Conservation (phyloP, 2,113 vertebrate species). For the Lontra canadensis region DNA sequence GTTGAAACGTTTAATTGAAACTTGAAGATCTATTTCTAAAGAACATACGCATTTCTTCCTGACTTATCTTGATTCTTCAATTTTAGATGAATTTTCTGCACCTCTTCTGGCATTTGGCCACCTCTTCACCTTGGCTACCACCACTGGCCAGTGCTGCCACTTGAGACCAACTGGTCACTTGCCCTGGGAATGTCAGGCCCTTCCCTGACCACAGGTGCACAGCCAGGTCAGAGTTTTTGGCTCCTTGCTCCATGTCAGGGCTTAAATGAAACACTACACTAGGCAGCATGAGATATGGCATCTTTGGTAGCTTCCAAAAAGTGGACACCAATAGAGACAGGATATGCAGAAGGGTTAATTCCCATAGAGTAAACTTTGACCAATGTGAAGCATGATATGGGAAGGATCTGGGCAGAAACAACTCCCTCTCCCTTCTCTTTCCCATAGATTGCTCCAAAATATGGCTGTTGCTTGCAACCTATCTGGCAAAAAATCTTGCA, state of each 20-base stretch:
- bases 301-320: background rate
- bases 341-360: background rate
- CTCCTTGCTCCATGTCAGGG: background rate
- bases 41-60: background rate
- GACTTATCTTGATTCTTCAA: background rate
- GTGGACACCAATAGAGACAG: background rate
- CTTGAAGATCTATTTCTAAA: background rate
- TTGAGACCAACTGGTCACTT: background rate
- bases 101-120: background rate
- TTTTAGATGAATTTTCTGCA: background rate
- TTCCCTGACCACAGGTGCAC: background rate
- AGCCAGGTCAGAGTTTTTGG: background rate
- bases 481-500: background rate
- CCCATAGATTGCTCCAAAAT: background rate
- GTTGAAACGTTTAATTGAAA: background rate
- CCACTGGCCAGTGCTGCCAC: background rate
- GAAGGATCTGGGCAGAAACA: background rate
- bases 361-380: background rate
- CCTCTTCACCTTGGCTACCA: background rate
- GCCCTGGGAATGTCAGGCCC: background rate
- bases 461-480: background rate
- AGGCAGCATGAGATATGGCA: background rate
- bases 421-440: background rate
- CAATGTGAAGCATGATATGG: background rate
- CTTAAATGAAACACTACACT: background rate